Conservation (phyloP, 2,888 invertebrate genomes). For the Imbricaverruca yamaguchii region DNA sequence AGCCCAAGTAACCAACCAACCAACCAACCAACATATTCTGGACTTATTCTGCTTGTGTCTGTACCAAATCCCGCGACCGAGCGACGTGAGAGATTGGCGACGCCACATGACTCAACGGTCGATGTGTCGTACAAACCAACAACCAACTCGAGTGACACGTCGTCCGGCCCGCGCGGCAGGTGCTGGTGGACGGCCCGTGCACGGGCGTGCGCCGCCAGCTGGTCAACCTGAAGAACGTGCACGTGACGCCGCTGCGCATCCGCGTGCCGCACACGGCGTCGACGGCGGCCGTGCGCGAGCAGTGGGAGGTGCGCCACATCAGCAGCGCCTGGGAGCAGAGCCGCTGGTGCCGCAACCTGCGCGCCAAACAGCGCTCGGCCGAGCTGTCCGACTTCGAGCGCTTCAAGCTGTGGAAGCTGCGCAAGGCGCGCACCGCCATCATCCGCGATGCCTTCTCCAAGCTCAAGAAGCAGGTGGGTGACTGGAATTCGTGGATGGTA, state of each 20-base stretch:
- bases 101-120: too few species aligned
- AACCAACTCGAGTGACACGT: too few species aligned
- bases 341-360: slow-evolving; percentile 16
- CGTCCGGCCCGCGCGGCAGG: background rate
- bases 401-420: slow-evolving; percentile 22
- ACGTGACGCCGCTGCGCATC: slow-evolving; percentile 20
- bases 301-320: background rate
- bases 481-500: too few species aligned
- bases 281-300: background rate
- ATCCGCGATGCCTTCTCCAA: slow-evolving; percentile 9
- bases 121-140: too few species aligned
- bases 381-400: slow-evolving; percentile 16
- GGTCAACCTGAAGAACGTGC: slow-evolving; percentile 26
- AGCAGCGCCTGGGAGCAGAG: background rate
- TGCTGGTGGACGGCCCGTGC: slow-evolving; percentile 25
- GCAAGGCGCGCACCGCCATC: slow-evolving; percentile 20
- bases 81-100: too few species aligned
- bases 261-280: slow-evolving; percentile 9
- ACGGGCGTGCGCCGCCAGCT: slow-evolving; percentile 25
- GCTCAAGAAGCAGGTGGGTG: background rate
- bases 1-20: too few species aligned
- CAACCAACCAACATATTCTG: too few species aligned
- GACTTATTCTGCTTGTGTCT: too few species aligned
- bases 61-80: too few species aligned
- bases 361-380: slow-evolving; percentile 13